Evolutionary conservation across 2,888 invertebrate genomes (phyloP).

Genomic region (Apamea sordens): DNA sequence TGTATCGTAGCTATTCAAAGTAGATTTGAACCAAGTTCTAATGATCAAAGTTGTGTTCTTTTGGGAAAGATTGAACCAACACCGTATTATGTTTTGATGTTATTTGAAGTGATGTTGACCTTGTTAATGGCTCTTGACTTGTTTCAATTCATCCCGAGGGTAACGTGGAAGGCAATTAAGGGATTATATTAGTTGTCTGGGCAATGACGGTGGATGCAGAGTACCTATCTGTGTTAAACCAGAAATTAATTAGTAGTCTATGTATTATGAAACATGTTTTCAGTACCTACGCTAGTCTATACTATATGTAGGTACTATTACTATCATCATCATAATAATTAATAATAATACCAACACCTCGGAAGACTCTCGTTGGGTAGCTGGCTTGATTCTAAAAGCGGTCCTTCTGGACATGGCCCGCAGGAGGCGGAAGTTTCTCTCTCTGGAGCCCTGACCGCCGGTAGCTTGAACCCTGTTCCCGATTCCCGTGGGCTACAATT

Average conservation of each 20-base stretch:
- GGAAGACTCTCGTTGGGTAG: too few relatives aligned
- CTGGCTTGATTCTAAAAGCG: too few relatives aligned
- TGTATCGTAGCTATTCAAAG: slow-evolving; percentile 5
- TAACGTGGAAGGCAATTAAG: slow-evolving; percentile 7
- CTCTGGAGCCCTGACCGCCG: too few relatives aligned
- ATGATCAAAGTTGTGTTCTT: slow-evolving; percentile 44
- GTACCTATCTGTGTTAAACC: neutral
- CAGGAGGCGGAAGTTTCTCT: too few relatives aligned
- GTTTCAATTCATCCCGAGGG: slow-evolving; percentile 41
- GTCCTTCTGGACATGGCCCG: too few relatives aligned
- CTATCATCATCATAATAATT: too few relatives aligned
- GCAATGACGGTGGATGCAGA: neutral
- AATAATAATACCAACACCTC: too few relatives aligned
- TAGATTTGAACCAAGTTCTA: slow-evolving; percentile 23
- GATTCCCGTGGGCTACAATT: too few relatives aligned
- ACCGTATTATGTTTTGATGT: slow-evolving; percentile 27
- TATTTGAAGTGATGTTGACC: slow-evolving; percentile 36
- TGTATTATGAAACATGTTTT: neutral
- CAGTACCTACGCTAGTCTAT: too few relatives aligned
- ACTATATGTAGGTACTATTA: too few relatives aligned
- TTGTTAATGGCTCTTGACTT: slow-evolving; percentile 43
- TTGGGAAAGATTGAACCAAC: slow-evolving; percentile 48
- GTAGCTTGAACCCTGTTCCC: too few relatives aligned
- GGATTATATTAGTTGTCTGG: neutral
- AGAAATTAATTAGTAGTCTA: slow-evolving; percentile 6